Evolutionary conservation across 2,888 invertebrate species (phyloP).

Genomic region (Parnassius apollo): DNA sequence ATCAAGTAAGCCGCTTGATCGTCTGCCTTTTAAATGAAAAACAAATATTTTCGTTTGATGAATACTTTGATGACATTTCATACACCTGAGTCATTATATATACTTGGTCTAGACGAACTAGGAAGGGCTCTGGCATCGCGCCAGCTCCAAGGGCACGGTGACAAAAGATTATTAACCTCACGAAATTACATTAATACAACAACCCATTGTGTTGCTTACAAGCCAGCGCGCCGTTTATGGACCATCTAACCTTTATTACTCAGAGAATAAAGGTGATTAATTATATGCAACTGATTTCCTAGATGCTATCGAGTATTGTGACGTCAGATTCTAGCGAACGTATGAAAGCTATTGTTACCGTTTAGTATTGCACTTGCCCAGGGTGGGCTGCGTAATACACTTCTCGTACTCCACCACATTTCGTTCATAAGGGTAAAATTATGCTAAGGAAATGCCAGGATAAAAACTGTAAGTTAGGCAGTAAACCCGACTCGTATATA

Average conservation of each 20-base stretch:
- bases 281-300: constrained; percentile 19
- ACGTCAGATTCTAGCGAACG: constrained; percentile 11
- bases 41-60: too few species aligned
- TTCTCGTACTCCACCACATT: too few species aligned
- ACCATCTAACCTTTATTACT: constrained; percentile 15
- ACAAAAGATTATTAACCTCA: constrained; percentile 64
- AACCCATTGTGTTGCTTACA: constrained; percentile 15
- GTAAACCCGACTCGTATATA: too few species aligned
- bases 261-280: constrained; percentile 11
- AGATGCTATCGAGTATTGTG: constrained; percentile 23
- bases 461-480: too few species aligned
- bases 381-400: too few species aligned
- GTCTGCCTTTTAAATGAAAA: too few species aligned
- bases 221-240: constrained; percentile 9
- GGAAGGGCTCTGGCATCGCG: constrained; percentile 37
- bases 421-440: too few species aligned
- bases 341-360: constrained; percentile 2
- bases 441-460: too few species aligned
- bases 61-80: not conserved
- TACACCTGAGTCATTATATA: constrained; percentile 8
- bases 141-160: constrained; percentile 39
- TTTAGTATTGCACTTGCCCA: too few species aligned
- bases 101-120: constrained; percentile 2
- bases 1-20: too few species aligned
- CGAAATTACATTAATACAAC: constrained; percentile 29